Percentiles rank a stretch among this genome's conserved stretches.
phyloP scores from a whole-genome alignment of 1,140 invertebrate genomes.

The Heterodera schachtii region DNA sequence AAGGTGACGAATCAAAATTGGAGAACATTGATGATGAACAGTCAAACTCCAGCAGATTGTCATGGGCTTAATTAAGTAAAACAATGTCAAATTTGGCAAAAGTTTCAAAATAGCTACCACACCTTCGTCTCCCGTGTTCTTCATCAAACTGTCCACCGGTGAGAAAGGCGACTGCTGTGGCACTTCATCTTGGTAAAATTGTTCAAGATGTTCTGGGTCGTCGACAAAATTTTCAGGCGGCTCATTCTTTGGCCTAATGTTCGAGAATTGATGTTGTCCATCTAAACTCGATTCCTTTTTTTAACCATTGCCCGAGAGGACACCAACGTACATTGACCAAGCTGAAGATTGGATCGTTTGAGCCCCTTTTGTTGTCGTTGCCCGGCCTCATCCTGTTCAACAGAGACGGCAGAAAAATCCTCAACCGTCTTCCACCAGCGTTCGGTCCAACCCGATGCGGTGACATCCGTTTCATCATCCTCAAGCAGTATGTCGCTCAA shows the following conservation, averaged over 20 bases:
- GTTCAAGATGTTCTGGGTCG: no score
- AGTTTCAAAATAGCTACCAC: no score
- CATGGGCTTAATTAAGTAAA: no score
- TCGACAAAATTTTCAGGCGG: no score
- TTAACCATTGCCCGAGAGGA: no score
- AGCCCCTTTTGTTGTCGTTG: background rate
- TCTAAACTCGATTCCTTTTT: no score
- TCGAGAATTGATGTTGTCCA: no score
- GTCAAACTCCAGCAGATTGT: background rate
- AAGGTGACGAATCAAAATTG: background rate
- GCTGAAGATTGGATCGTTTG: background rate
- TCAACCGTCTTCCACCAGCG: background rate
- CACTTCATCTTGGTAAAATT: background rate
- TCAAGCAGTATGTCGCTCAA: background rate
- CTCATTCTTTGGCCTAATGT: no score
- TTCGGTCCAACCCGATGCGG: background rate
- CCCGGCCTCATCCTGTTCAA: background rate
- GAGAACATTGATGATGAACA: background rate
- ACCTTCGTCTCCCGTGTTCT: constrained; percentile 8
- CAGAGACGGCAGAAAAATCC: background rate
- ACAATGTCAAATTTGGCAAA: no score
- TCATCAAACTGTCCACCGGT: background rate
- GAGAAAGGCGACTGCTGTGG: background rate
- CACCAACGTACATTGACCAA: no score
- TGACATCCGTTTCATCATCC: background rate